phyloP scores from a whole-genome alignment of 2,797 vertebrate genomes.

The Ataeniobius toweri region DNA sequence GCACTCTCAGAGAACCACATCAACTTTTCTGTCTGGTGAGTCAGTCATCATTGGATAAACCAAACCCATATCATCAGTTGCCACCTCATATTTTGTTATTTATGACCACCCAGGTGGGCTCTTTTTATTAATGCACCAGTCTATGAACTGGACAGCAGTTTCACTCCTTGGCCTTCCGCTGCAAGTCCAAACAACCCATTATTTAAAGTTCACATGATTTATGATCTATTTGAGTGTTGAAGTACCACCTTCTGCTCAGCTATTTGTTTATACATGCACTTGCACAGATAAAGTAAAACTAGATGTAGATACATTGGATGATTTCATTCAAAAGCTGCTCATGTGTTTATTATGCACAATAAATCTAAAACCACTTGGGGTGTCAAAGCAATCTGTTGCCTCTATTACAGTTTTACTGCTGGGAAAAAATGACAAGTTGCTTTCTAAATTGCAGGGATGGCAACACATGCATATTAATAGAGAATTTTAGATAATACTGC shows the following conservation, averaged over 20 bases:
- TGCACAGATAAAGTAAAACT: constrained; percentile 78
- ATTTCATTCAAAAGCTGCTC: constrained; percentile 79
- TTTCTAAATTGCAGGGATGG: constrained; percentile 74
- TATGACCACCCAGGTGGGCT: constrained; percentile 76
- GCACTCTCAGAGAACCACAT: constrained; percentile 17
- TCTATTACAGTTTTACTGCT: constrained; percentile 69
- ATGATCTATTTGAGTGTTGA: constrained; percentile 71
- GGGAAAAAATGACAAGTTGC: constrained; percentile 73
- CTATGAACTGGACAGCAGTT: constrained; percentile 82
- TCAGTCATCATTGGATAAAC: constrained; percentile 46
- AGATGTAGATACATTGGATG: constrained; percentile 78
- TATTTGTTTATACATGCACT: constrained; percentile 68
- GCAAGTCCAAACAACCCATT: constrained; percentile 80
- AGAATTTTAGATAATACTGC: constrained; percentile 43
- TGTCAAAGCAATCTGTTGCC: constrained; percentile 75
- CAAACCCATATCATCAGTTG: constrained; percentile 74
- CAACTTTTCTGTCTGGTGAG: constrained; percentile 17
- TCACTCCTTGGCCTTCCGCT: constrained; percentile 62
- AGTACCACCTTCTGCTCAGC: constrained; percentile 64
- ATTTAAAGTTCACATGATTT: constrained; percentile 84
- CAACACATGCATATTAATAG: constrained; percentile 74
- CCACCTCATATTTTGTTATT: constrained; percentile 77
- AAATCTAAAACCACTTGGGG: constrained; percentile 78
- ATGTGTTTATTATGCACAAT: constrained; percentile 81
- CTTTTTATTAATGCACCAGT: constrained; percentile 81